Percentiles rank a stretch among this genome's conserved stretches.
Conservation (phyloP, 2,113 vertebrate genomes). For the Callipepla californica region DNA sequence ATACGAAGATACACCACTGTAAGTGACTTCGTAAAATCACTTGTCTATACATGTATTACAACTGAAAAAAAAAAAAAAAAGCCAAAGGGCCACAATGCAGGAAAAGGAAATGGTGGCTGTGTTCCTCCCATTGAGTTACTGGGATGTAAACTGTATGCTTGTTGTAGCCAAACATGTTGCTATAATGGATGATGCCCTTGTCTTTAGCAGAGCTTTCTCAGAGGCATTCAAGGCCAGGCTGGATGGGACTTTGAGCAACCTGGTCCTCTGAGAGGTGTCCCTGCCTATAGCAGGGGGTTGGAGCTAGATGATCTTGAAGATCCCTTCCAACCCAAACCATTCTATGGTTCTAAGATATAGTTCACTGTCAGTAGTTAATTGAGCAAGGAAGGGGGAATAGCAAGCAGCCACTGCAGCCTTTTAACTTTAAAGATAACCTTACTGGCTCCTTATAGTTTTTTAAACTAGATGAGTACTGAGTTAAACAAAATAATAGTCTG, state of each 20-base stretch:
- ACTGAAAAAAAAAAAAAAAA: background rate
- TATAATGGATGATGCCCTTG: background rate
- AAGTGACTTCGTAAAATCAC: background rate
- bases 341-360: background rate
- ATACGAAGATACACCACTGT: background rate
- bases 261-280: too few species aligned
- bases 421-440: background rate
- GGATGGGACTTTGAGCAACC: too few species aligned
- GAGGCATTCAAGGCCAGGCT: too few species aligned
- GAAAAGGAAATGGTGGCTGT: background rate
- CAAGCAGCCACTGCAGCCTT: background rate
- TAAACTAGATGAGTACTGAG: background rate
- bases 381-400: background rate
- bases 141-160: background rate
- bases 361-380: background rate
- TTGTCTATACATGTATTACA: background rate
- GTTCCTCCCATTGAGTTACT: background rate
- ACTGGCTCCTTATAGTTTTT: slow-evolving; percentile 6
- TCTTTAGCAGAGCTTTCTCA: background rate
- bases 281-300: too few species aligned
- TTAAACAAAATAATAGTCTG: slow-evolving; percentile 8
- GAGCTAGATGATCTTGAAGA: too few species aligned
- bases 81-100: background rate
- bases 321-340: too few species aligned
- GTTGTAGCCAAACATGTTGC: background rate